Conservation (phyloP, 2,113 vertebrate genomes). For the Ivindomyrus marchei region DNA sequence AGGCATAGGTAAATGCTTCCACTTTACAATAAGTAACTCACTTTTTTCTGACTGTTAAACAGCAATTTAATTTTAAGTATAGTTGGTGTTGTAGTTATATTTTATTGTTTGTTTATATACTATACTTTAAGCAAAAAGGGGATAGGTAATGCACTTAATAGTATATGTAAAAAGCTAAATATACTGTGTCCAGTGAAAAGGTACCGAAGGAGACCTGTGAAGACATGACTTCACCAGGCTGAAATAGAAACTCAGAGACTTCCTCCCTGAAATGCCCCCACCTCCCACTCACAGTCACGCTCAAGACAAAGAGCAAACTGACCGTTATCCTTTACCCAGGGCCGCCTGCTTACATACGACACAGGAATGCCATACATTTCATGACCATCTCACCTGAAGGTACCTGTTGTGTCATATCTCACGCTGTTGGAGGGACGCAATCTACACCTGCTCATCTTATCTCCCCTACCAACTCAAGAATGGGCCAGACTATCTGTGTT, state of each 20-base stretch:
- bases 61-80: too few species aligned
- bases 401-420: not conserved
- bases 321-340: not conserved
- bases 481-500: constrained; percentile 13
- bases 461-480: not conserved
- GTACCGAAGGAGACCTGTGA: not conserved
- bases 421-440: not conserved
- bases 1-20: not conserved
- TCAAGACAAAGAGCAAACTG: constrained; percentile 1
- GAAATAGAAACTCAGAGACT: constrained; percentile 13
- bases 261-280: not conserved
- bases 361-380: not conserved
- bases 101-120: not conserved
- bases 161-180: not conserved
- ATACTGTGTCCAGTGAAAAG: not conserved
- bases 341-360: not conserved
- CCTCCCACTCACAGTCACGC: not conserved
- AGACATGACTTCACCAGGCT: not conserved
- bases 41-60: not conserved
- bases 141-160: not conserved
- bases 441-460: not conserved
- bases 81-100: not conserved
- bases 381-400: not conserved
- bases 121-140: not conserved
- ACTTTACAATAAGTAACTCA: not conserved